Evolutionary conservation across 1,140 invertebrate genomes (phyloP), one percentile per base, ranked within the genome.

Genomic region (Pogonus chalceus): DNA sequence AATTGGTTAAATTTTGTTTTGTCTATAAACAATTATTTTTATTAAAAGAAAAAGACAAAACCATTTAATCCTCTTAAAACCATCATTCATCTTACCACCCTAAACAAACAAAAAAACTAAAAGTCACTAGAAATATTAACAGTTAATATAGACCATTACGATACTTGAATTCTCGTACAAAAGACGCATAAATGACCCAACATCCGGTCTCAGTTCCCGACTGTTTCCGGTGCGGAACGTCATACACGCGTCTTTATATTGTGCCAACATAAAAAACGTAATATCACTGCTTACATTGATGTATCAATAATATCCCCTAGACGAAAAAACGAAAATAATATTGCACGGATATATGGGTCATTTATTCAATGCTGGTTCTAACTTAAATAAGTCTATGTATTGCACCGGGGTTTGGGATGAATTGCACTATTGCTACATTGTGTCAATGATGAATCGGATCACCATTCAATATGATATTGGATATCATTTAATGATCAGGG

Each of bases 141-240:
- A 10, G 37, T 43, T 43, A 43, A 43, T 43, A 43, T 43, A 43
- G 37, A 55, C 39, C 54, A 50, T 51, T 55, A 55, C 48, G n/a
- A 20, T 35, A 21, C 35, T 48, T 43, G 49, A 21, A 23, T 21
- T 26, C 31, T 20, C 2, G 50, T 10, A 37, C 49, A 49, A 55
- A 55, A 51, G 50, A 43, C 39, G 39, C 49, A 43, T 55, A 55
- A 55, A 55, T 39, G 54, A 55, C 37, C 49, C 35, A 16, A 49
- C 49, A 43, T 55, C 54, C 54, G 54, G 35, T 51, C 39, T 51
- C 49, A 51, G 20, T 50, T 10, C 49, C n/a, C 49, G 49, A 50
- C 20, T 22, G 10, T 50, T 50, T 26, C 24, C 24, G 10, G 22
- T 22, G 12, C 20, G 10, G 22, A 24, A 21, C 20, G 14, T 1